Conservation (phyloP, 2,113 vertebrate species). For the Ahaetulla prasina region DNA sequence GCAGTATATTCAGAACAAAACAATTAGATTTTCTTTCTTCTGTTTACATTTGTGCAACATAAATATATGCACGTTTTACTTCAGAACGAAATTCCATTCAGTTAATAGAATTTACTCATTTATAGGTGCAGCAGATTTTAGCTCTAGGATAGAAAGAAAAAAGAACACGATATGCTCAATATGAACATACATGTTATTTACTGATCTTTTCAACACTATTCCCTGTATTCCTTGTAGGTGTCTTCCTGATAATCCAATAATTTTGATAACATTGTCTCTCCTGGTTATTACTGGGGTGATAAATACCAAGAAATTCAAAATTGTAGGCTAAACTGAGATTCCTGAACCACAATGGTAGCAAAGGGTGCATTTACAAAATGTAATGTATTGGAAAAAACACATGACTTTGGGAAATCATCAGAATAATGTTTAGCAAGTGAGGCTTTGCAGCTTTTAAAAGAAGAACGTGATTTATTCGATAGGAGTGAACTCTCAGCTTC, state of each 20-base stretch:
- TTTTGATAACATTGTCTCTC: neutral
- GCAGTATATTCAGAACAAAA: neutral
- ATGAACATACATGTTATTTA: neutral
- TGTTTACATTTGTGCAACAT: neutral
- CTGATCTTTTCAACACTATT: neutral
- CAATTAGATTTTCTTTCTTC: neutral
- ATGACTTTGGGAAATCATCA: neutral
- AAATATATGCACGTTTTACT: neutral
- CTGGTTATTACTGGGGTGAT: neutral
- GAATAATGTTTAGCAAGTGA: neutral
- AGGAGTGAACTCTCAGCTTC: neutral
- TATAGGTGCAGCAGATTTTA: neutral
- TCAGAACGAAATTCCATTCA: neutral
- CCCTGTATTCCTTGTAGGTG: neutral
- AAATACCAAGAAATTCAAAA: neutral
- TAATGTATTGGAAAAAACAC: fast-evolving
- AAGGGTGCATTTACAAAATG: neutral
- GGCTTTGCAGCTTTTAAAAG: neutral
- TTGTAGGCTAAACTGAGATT: neutral
- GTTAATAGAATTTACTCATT: neutral
- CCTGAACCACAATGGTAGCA: neutral
- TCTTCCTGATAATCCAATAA: neutral
- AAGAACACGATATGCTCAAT: neutral
- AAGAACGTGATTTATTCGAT: neutral
- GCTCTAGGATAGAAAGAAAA: neutral